A percentile compares a stretch with the other conserved stretches of the same genome.
These are phyloP conservation scores for Aricia agestis DNA, from an alignment of 1,140 invertebrate species.

Conservation along the genomic window DNA sequence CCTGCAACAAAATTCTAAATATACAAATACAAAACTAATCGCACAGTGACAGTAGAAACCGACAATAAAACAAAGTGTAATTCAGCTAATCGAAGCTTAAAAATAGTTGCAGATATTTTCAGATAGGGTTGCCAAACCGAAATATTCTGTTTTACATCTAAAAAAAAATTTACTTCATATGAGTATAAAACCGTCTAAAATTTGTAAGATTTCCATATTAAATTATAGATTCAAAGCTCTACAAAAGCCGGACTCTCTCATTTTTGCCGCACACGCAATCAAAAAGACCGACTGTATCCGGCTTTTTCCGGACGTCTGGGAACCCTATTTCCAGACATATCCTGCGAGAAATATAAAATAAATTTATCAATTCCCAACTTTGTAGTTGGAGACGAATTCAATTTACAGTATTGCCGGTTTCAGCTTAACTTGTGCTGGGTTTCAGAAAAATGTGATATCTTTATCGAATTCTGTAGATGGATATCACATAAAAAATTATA, in stretches of 20 bases:
- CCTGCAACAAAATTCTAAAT: background rate
- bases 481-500: background rate
- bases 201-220: too few species aligned
- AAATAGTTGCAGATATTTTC: background rate
- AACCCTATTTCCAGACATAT: background rate
- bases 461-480: constrained; percentile 8
- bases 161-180: too few species aligned
- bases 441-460: constrained; percentile 8
- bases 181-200: too few species aligned
- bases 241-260: too few species aligned
- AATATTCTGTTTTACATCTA: too few species aligned
- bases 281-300: too few species aligned
- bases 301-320: too few species aligned
- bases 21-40: background rate
- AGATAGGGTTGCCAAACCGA: too few species aligned
- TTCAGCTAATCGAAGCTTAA: background rate
- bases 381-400: constrained; percentile 44
- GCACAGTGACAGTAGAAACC: background rate
- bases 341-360: constrained; percentile 6
- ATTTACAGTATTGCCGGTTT: constrained; percentile 43
- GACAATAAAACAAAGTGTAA: background rate
- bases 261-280: too few species aligned
- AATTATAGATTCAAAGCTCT: too few species aligned
- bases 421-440: constrained; percentile 6
- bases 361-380: constrained; percentile 20